These are phyloP conservation scores for Camelus bactrianus DNA, from an alignment of 2,113 vertebrate species.

Conservation along the genomic window DNA sequence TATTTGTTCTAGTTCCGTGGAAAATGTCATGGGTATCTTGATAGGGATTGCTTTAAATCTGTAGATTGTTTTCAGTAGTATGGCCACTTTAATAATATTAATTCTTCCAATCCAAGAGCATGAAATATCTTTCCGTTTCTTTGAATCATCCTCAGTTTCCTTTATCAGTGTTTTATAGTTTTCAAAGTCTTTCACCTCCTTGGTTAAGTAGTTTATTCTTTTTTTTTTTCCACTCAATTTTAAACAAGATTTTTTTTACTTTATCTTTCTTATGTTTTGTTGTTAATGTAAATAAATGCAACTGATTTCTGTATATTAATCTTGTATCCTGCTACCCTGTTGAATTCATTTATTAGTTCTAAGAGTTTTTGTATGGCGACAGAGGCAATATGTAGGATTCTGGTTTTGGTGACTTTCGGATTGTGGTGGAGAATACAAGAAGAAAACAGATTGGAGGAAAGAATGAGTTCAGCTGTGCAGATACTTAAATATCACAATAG, in stretches of 20 bases:
- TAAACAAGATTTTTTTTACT: background rate
- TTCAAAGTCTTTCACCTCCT: background rate
- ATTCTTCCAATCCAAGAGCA: no score
- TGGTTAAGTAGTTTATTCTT: background rate
- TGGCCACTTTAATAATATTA: no score
- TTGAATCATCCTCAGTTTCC: no score
- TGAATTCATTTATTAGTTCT: background rate
- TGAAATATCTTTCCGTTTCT: no score
- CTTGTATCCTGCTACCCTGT: background rate
- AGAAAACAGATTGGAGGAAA: background rate
- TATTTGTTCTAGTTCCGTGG: background rate
- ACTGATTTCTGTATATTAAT: background rate
- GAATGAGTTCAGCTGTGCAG: background rate
- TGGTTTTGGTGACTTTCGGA: background rate
- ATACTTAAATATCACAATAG: background rate
- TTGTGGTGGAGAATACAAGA: background rate
- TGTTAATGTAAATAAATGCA: background rate
- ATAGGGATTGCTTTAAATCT: no score
- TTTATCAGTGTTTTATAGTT: background rate
- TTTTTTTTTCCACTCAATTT: background rate
- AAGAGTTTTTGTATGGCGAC: background rate
- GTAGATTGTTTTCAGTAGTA: no score
- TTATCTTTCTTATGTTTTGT: background rate
- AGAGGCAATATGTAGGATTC: background rate
- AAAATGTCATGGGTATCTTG: no score